Base-by-base conservation (phyloP, 2,113 vertebrate species). In the Tyto alba region DNA sequence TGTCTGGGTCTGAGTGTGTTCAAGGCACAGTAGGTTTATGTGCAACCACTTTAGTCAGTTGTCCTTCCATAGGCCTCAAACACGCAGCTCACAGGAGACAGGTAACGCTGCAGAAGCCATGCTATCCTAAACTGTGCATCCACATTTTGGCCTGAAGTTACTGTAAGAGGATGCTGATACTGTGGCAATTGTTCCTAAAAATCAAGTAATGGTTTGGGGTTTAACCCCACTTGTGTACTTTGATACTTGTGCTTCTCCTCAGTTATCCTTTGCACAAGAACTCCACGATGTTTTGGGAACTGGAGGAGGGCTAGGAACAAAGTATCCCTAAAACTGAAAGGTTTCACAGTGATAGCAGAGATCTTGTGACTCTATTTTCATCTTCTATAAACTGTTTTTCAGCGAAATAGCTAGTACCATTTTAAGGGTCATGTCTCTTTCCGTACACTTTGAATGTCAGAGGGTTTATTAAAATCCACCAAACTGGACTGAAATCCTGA, bases 171-270 rank as follows among this genome's bases (percentile, higher is more conserved):
- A 34, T 32, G 3, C 8, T n/a, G 34, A 11, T 78, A 6, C 5
- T 81, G 43, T 6, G 4, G 27, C 10, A 57, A 6, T 38, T 0
- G 0, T 27, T 71, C 13, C 29, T 77, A 53, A 83, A 63, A 69
- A 59, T 16, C n/a, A n/a, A 67, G 13, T 4, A 9, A 55, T 13
- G 0, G 1, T 14, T 69, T 68, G 7, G 5, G 4, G 0, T 3
- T 60, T 48, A 75, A 18, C 3, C 12, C 22, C 3, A 7, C 5
- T 72, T 12, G 23, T 15, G 32, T 40, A 12, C 10, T 74, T 77
- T 38, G 20, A 53, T 48, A 13, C 22, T 85, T 21, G 29, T 63
- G 40, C 10, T 80, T 64, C 25, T 29, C 40, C 41, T 69, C 27
- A 21, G 21, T 43, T 78, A 13, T 11, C 14, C 27, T 64, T 55